These are phyloP conservation scores for Penaeus chinensis DNA, from an alignment of 1,140 invertebrate species.

Conservation along the genomic window DNA sequence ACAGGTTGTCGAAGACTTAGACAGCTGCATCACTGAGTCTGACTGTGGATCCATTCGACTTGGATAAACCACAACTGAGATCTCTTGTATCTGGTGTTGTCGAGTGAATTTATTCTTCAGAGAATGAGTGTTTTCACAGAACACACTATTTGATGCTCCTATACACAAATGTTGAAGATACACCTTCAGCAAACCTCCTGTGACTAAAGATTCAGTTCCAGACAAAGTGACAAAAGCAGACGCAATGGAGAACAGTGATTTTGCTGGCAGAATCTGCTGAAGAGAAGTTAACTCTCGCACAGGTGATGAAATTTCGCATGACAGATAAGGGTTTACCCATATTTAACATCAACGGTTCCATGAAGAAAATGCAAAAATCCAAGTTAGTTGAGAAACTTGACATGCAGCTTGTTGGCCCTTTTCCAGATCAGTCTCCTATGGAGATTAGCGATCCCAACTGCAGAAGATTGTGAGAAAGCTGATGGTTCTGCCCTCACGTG, in stretches of 20 bases:
- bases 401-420: not conserved
- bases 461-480: constrained; percentile 12
- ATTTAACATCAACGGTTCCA: constrained; percentile 30
- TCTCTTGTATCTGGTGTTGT: constrained; percentile 14
- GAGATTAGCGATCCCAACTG: constrained; percentile 14
- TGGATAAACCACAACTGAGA: too few species aligned
- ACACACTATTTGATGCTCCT: not conserved
- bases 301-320: constrained; percentile 31
- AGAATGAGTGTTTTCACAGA: constrained; percentile 28
- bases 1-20: constrained; percentile 25
- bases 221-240: constrained; percentile 39
- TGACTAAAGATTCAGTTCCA: too few species aligned
- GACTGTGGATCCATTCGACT: constrained; percentile 33
- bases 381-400: constrained; percentile 16
- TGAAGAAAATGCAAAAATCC: constrained; percentile 21
- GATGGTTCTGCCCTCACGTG: constrained; percentile 20
- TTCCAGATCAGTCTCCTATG: constrained; percentile 31
- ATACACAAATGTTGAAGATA: not conserved
- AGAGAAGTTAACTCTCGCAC: constrained; percentile 13
- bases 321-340: constrained; percentile 34
- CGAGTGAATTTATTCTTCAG: constrained; percentile 7
- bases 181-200: too few species aligned
- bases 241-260: constrained; percentile 36
- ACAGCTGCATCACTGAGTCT: constrained; percentile 19
- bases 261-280: constrained; percentile 15